Evolutionary conservation across 2,888 invertebrate species (phyloP).

Genomic region (Mamestra brassicae): DNA sequence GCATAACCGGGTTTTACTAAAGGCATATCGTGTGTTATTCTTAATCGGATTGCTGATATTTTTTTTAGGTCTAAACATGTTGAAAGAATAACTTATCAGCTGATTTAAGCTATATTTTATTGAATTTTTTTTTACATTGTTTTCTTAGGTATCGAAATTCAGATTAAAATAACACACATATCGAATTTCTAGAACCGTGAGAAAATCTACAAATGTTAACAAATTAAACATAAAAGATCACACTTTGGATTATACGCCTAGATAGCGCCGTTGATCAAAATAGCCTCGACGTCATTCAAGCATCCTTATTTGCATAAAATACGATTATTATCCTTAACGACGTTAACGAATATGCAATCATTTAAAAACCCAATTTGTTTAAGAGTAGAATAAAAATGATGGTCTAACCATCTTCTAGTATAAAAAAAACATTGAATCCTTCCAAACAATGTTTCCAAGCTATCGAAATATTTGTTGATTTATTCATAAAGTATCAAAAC

Average conservation of each 20-base stretch:
- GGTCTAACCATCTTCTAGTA: not conserved
- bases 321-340: not conserved
- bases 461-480: slow-evolving; percentile 4
- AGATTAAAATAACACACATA: slow-evolving; percentile 37
- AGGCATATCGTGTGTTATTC: slow-evolving; percentile 4
- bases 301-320: slow-evolving; percentile 5
- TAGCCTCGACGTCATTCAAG: not conserved
- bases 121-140: slow-evolving; percentile 29
- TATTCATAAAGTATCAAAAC: slow-evolving; percentile 77
- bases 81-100: slow-evolving; percentile 39
- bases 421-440: not conserved
- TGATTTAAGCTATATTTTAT: slow-evolving; percentile 25
- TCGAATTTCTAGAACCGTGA: slow-evolving; percentile 45
- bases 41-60: slow-evolving; percentile 11
- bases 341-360: too few species aligned
- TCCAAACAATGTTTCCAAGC: not conserved
- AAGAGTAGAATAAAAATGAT: not conserved
- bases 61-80: slow-evolving; percentile 12
- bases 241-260: slow-evolving; percentile 29
- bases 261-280: slow-evolving; percentile 4
- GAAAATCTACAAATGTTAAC: slow-evolving; percentile 32
- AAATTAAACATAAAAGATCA: slow-evolving; percentile 45
- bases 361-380: not conserved
- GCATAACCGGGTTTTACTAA: slow-evolving; percentile 24
- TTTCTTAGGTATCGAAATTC: slow-evolving; percentile 12